These are phyloP conservation scores for Odontocerum albicorne DNA, from an alignment of 2,888 invertebrate species.

Conservation along the genomic window DNA sequence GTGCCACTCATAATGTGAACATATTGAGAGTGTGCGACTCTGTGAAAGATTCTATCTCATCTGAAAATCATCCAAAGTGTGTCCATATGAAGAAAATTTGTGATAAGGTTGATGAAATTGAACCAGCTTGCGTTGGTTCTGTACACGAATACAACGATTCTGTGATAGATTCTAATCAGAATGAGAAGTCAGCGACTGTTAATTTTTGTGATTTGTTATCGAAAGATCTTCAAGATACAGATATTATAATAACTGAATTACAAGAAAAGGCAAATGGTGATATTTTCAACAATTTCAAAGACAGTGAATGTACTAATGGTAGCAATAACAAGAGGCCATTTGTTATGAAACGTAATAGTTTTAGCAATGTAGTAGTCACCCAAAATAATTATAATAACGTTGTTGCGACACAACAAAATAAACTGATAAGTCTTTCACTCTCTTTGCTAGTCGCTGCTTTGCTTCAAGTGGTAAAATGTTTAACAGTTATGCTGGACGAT, in stretches of 20 bases:
- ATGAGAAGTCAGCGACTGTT: conserved; percentile 15
- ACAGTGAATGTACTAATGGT: conserved; percentile 9
- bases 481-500: conserved; percentile 63
- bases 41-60: no score
- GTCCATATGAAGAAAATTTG: conserved; percentile 1
- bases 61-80: background rate
- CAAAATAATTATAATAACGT: conserved; percentile 20
- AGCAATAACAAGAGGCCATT: background rate
- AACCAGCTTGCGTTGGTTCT: conserved; percentile 6
- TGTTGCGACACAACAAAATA: conserved; percentile 42
- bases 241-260: conserved; percentile 6
- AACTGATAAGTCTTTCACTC: conserved; percentile 60
- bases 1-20: no score
- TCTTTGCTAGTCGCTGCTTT: conserved; percentile 63
- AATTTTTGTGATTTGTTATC: conserved; percentile 11
- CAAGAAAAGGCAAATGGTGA: conserved; percentile 9
- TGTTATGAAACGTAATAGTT: background rate
- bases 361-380: background rate
- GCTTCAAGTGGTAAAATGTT: conserved; percentile 63
- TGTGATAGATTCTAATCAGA: conserved; percentile 29
- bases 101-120: conserved; percentile 3
- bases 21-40: no score
- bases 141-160: conserved; percentile 21
- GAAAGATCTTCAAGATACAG: conserved; percentile 11
- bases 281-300: conserved; percentile 3